These are phyloP conservation scores for Ernsta delagoae DNA, from an alignment of 2,888 invertebrate genomes.

Conservation along the genomic window DNA sequence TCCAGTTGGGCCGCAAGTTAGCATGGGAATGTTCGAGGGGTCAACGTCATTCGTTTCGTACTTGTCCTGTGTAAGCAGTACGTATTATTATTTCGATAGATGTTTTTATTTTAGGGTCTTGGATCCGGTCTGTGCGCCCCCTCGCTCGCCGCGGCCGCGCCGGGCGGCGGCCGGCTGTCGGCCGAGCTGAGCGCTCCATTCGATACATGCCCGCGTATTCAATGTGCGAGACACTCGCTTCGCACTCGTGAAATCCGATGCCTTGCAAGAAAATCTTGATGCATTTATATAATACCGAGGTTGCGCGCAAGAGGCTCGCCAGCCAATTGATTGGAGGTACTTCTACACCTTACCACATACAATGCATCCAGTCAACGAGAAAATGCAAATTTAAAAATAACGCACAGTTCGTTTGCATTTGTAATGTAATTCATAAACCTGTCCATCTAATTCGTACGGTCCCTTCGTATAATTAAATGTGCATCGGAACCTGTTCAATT, in stretches of 20 bases:
- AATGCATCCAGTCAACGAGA: background rate
- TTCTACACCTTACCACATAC: too few species aligned
- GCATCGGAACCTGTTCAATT: conserved; percentile 34
- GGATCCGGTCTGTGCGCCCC: conserved; percentile 82
- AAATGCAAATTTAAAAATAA: background rate
- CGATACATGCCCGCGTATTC: conserved; percentile 38
- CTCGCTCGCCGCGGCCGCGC: too few species aligned
- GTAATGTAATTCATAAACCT: conserved; percentile 5
- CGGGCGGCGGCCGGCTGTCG: too few species aligned
- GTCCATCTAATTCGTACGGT: background rate
- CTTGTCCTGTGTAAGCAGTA: conserved; percentile 79
- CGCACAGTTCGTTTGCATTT: background rate
- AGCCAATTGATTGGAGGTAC: conserved; percentile 21
- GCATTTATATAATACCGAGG: conserved; percentile 37
- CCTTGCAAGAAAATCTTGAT: conserved; percentile 36
- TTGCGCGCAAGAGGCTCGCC: conserved; percentile 25
- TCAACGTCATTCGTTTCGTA: conserved; percentile 79
- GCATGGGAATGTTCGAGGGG: conserved; percentile 82
- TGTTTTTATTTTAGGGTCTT: conserved; percentile 84
- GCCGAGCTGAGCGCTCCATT: too few species aligned
- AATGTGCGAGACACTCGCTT: conserved; percentile 32
- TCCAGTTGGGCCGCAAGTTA: conserved; percentile 74
- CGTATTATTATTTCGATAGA: conserved; percentile 84
- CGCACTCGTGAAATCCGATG: conserved; percentile 37
- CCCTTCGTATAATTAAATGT: conserved; percentile 15